Evolutionary conservation across 2,797 vertebrate genomes (phyloP).

Genomic region (Antrozous pallidus): DNA sequence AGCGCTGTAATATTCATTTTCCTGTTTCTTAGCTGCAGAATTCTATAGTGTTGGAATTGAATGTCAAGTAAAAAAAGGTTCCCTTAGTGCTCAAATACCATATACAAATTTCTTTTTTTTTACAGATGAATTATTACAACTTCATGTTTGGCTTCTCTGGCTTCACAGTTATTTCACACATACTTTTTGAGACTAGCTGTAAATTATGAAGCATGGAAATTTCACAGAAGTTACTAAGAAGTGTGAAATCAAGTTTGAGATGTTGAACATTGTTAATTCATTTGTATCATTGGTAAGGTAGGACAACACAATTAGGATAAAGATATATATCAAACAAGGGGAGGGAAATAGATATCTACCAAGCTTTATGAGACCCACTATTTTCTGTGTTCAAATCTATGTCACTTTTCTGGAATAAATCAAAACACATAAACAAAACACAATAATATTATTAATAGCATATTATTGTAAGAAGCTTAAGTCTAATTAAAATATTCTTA

Average conservation of each 20-base stretch:
- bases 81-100: neutral
- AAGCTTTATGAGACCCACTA: neutral
- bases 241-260: slow-evolving; percentile 48
- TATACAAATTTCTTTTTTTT: slow-evolving; percentile 3
- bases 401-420: neutral
- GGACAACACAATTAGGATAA: neutral
- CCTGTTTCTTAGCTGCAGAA: slow-evolving; percentile 34
- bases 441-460: neutral
- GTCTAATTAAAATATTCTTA: neutral
- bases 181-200: neutral
- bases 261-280: slow-evolving; percentile 27
- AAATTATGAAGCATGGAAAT: slow-evolving; percentile 38
- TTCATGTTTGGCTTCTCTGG: slow-evolving; percentile 15
- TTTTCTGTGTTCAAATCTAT: neutral
- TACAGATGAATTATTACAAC: slow-evolving; percentile 46
- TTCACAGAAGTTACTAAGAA: slow-evolving; percentile 19
- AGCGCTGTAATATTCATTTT: slow-evolving; percentile 39
- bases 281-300: neutral
- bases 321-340: neutral
- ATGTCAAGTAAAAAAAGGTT: neutral
- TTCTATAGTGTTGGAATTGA: slow-evolving; percentile 29
- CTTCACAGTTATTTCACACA: slow-evolving; percentile 64
- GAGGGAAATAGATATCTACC: neutral
- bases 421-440: neutral
- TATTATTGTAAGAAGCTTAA: neutral